A percentile compares a stretch with the other conserved stretches of the same genome.
Conservation (phyloP, 2,797 vertebrate species). For the Neoniphon sammara region DNA sequence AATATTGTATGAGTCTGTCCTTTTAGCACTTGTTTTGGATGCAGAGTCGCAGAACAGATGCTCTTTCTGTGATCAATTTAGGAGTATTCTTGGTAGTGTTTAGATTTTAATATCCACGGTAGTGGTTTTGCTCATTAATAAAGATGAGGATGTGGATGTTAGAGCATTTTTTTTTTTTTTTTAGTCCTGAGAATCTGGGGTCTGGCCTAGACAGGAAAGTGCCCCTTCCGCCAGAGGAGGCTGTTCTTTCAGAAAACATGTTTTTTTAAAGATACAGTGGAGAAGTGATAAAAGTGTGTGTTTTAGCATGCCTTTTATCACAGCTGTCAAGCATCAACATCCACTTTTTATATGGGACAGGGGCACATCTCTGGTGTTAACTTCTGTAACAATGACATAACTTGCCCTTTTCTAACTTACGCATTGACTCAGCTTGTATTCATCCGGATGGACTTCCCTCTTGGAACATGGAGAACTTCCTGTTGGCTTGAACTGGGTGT, state of each 20-base stretch:
- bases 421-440: conserved; percentile 40
- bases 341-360: conserved; percentile 22
- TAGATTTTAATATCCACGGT: conserved; percentile 49
- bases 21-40: conserved; percentile 53
- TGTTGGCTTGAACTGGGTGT: conserved; percentile 32
- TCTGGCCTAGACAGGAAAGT: conserved; percentile 41
- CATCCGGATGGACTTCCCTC: conserved; percentile 26
- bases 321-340: conserved; percentile 59
- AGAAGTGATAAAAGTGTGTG: conserved; percentile 76
- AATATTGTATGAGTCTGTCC: conserved; percentile 4
- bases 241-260: conserved; percentile 51
- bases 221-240: conserved; percentile 34
- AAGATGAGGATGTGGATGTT: conserved; percentile 51
- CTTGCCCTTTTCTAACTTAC: conserved; percentile 15
- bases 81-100: conserved; percentile 43
- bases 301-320: conserved; percentile 70
- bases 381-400: conserved; percentile 24
- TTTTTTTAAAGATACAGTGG: conserved; percentile 49
- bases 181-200: conserved; percentile 30
- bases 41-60: conserved; percentile 18
- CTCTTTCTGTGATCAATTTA: conserved; percentile 28
- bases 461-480: conserved; percentile 50
- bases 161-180: conserved; percentile 25
- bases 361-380: conserved; percentile 27
- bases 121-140: conserved; percentile 68